These are phyloP conservation scores for Drosophila percnosoma DNA, from an alignment of 2,888 invertebrate species.

Conservation along the genomic window DNA sequence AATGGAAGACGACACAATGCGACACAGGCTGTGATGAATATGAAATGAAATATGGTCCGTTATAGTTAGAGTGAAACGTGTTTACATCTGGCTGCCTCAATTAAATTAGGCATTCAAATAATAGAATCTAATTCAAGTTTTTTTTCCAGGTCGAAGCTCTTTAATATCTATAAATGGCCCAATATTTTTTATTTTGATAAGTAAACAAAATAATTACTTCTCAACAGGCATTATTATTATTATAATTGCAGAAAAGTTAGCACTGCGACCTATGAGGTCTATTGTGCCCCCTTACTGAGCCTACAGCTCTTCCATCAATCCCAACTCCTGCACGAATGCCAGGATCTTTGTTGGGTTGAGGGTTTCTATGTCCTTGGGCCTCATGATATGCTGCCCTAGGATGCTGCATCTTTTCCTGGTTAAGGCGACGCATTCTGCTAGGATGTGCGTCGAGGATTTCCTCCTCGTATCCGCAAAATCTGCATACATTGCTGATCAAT, in stretches of 20 bases:
- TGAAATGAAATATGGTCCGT: slow-evolving; percentile 1
- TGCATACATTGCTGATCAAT: neutral
- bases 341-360: too few species aligned
- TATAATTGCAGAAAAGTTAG: too few species aligned
- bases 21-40: slow-evolving; percentile 5
- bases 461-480: too few species aligned
- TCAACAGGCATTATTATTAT: neutral
- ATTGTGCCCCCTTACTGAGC: too few species aligned
- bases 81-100: neutral
- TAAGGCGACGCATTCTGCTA: too few species aligned
- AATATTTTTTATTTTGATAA: neutral
- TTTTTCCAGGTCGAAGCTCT: neutral
- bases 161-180: neutral
- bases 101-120: neutral
- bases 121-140: neutral
- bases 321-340: too few species aligned
- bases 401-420: too few species aligned
- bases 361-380: too few species aligned
- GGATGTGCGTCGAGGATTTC: too few species aligned
- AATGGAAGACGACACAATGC: slow-evolving; percentile 19
- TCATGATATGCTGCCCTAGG: too few species aligned
- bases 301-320: too few species aligned
- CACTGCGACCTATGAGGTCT: too few species aligned
- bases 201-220: neutral
- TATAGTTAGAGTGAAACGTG: slow-evolving; percentile 1